Base-by-base conservation (phyloP, 2,797 vertebrate species). In the Chloroceryle amazona region DNA sequence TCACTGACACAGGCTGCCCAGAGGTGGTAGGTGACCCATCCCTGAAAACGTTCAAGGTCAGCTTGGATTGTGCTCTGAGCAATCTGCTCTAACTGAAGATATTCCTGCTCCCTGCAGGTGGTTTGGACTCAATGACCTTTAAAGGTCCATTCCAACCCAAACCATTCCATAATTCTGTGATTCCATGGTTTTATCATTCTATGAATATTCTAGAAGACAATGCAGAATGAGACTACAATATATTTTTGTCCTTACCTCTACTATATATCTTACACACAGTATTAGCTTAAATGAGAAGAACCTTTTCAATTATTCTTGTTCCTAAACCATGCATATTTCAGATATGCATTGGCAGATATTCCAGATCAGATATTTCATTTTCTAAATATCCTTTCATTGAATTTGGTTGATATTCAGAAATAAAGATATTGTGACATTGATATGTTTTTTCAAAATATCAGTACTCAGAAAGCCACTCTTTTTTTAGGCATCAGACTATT, bases 201-300 rank as follows among this genome's bases (percentile, higher is more conserved):
- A 47, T 78, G 33, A 62, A 52, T 71, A 7, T 70, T 71, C 51
- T 19, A 7, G n/a, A 76, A 57, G 8, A 68, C 2, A 33, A 1
- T 10, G 5, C 6, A 57, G 15, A 71, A 10, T 42, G n/a, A 28
- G 16, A 39, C 4, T 52, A 35, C 86, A 65, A 47, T 8, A 1
- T 22, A 7, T 51, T 63, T 83, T 72, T 4, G 1, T 3, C 7
- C 20, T 4, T 39, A 39, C 1, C 0, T 3, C 2, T 79, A 67
- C 67, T 26, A 18, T 60, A 21, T 21, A 76, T 70, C 1, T 79
- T 70, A 21, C 10, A 4, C 9, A 51, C 1, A 49, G 4, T 62
- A 49, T 54, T 63, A 55, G 2, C 22, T 73, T 60, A 14, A 84
- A 67, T 22, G 41, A 57, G 11, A 74, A 66, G 25, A 86, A 55